Evolutionary conservation across 1,140 invertebrate species (phyloP), one percentile per base, ranked within the genome.

Genomic region (Wasmannia auropunctata): DNA sequence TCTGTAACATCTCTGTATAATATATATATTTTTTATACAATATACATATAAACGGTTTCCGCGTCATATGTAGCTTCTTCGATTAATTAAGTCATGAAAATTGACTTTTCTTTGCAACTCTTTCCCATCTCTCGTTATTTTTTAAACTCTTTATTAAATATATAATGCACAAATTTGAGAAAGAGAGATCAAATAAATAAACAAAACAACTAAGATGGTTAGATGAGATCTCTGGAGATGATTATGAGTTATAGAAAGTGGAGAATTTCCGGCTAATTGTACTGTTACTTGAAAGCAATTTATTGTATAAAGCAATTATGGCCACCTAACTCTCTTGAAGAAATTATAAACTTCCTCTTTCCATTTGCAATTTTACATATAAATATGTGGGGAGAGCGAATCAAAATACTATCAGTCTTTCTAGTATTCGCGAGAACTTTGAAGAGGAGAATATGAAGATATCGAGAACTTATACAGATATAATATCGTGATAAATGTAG

Each of bases 241-340:
- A 51, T 70, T 70, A 11, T 1, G 22, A 72, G 2, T 72, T 51
- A 11, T 63, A 72, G 46, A 54, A 72, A 72, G 49, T 34, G 10
- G 7, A 51, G 28, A 31, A 34, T 10, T 54, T 54, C 8, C 51
- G 16, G 19, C 10, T 34, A 72, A 11, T 70, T 51, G 25, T 54
- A 54, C 19, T 16, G 34, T 74, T 56, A 74, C 8, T 56, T 74
- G 51, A 74, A 74, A 40, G 70, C n/a, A 56, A 16, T 28, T 49
- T 51, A 70, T 49, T 28, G 1, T 49, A 51, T 69, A 49, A 19
- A 49, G 25, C 7, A 51, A 74, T 74, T 74, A 74, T 58, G 7
- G 14, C 14, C 22, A 37, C 11, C 34, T 22, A 54, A 72, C 7
- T 31, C 19, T 63, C 31, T 65, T 22, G 31, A 72, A 72, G 34